Evolutionary conservation across 2,113 vertebrate genomes (phyloP).

Genomic region (Anoura caudifer): DNA sequence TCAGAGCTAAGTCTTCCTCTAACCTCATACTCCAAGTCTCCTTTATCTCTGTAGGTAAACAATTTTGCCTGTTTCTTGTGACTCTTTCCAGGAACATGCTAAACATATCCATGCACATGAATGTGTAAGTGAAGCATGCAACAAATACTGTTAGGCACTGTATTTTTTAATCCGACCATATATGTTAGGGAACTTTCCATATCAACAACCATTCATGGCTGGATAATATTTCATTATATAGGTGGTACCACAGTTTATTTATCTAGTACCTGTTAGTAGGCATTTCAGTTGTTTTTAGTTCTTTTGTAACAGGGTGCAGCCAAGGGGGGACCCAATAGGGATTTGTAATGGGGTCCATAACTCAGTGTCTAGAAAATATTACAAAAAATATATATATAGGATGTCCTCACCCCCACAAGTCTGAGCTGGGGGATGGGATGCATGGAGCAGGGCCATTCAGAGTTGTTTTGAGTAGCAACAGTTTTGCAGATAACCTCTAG

Average conservation of each 20-base stretch:
- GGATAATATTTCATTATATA: not conserved
- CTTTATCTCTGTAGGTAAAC: not conserved
- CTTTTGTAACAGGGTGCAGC: not conserved
- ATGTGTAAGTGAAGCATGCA: not conserved
- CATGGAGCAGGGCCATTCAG: too few species aligned
- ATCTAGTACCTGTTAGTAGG: not conserved
- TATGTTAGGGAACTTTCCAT: not conserved
- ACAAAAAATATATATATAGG: too few species aligned
- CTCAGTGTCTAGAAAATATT: too few species aligned
- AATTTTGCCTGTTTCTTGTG: not conserved
- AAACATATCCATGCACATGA: not conserved
- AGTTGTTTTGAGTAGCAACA: too few species aligned
- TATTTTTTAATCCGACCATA: not conserved
- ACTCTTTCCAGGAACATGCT: constrained; percentile 11
- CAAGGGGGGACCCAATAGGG: too few species aligned
- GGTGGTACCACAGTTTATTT: not conserved
- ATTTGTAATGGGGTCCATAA: too few species aligned
- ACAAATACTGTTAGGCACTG: not conserved
- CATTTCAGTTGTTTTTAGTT: not conserved
- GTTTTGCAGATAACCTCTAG: too few species aligned
- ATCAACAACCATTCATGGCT: not conserved
- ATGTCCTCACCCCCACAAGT: too few species aligned
- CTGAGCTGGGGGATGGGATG: too few species aligned
- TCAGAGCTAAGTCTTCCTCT: not conserved
- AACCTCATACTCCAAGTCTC: not conserved